Base-by-base conservation (phyloP, 2,113 vertebrate genomes). In the Pterocles orientalis region DNA sequence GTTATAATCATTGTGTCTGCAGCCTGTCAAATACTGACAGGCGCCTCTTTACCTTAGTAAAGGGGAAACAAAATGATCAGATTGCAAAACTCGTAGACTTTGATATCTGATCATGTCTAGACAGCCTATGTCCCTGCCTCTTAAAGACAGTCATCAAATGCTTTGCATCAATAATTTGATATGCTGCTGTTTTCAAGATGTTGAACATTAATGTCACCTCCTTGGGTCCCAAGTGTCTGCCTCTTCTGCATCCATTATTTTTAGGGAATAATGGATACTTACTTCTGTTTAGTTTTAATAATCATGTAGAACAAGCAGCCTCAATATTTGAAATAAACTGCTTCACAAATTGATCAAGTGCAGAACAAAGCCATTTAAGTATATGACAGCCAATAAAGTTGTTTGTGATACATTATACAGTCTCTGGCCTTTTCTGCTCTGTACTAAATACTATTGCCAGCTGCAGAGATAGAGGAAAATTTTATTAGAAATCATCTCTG, bases 61-160 rank as follows among this genome's bases (percentile, higher is more conserved):
- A 96, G 94, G 28, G 86, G 94, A 96, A 97, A 96, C 93, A 91
- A 93, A 88, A 96, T 89, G 92, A 98, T 98, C 98, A 97, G 96
- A 97, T 98, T 98, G 96, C 97, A 96, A 96, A 97, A 95, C 95
- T 65, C 68, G 33, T 91, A 85, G 68, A 93, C 93, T 95, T 88
- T 95, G 97, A 96, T 98, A 98, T 98, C 95, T 92, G 97, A 98
- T 98, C 97, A 82, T 80, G 93, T 98, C 97, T 98, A 98, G 95
- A 97, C 90, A 95, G 95, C 79, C 94, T 95, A 95, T 95, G 92
- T 96, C 94, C 90, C 93, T 94, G 84, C 65, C 92, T 98, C 96
- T 97, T 97, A 98, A 98, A 97, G 97, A 93, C 93, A 88, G 47
- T 92, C 16, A 43, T 97, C 96, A 87, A 94, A 95, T 97, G 94